A percentile compares a stretch with the other conserved stretches of the same genome.
phyloP scores from a whole-genome alignment of 2,797 vertebrate genomes.

The Chrosomus eos region DNA sequence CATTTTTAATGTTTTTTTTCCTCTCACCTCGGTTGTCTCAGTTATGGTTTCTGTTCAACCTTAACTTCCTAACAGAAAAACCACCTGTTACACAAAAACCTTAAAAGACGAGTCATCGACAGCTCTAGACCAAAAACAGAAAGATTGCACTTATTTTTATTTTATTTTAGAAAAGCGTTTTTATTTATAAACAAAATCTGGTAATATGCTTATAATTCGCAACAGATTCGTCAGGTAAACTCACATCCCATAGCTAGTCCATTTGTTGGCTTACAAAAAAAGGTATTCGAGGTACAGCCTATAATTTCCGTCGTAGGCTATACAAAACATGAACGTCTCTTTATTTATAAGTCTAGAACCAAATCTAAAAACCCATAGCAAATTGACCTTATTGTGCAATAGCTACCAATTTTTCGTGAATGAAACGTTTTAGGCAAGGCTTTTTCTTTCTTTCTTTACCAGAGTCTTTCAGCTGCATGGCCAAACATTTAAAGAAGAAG shows the following conservation, averaged over 20 bases:
- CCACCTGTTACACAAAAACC: background rate
- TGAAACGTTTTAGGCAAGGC: background rate
- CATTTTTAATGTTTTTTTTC: background rate
- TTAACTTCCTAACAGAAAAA: conserved; percentile 19
- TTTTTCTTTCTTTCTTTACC: rapidly evolving
- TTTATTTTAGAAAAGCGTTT: background rate
- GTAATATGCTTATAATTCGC: background rate
- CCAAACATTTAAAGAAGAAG: background rate
- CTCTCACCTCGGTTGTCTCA: background rate
- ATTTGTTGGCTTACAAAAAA: background rate
- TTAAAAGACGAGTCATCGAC: background rate
- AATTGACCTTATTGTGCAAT: background rate
- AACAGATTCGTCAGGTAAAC: background rate
- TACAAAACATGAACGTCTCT: background rate
- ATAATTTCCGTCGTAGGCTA: background rate
- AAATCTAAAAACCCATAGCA: background rate
- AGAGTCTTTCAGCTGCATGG: background rate
- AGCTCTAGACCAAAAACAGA: background rate
- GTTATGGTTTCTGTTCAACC: conserved; percentile 35
- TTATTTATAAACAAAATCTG: background rate
- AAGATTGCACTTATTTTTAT: background rate
- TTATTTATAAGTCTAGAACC: background rate
- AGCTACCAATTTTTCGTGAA: background rate
- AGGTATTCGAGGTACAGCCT: background rate
- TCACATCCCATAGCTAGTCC: background rate